Conservation (phyloP, 2,113 vertebrate genomes). For the Pantherophis guttatus region DNA sequence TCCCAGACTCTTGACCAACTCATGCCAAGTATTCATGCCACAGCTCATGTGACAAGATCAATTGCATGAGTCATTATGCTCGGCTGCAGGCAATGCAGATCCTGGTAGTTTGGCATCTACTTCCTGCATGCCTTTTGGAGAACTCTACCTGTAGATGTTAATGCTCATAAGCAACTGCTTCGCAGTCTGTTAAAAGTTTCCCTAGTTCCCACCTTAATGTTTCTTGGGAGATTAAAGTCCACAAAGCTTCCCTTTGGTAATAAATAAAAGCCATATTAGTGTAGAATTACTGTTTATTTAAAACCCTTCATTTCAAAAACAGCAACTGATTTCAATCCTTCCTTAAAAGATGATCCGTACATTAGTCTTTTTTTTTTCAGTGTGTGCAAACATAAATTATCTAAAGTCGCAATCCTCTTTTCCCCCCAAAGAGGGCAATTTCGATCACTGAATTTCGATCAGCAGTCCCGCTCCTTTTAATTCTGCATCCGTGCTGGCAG, state of each 20-base stretch:
- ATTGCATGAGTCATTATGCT: background rate
- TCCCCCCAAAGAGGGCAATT: background rate
- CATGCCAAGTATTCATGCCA: background rate
- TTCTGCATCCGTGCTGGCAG: background rate
- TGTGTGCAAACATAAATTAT: conserved; percentile 9
- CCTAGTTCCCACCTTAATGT: background rate
- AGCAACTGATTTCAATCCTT: background rate
- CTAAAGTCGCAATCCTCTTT: background rate
- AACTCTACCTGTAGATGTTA: background rate
- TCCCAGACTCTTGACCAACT: background rate
- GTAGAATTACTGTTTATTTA: conserved; percentile 19
- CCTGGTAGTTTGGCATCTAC: background rate
- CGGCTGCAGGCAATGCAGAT: background rate
- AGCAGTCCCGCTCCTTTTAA: background rate
- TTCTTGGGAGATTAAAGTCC: background rate
- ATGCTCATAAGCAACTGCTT: background rate
- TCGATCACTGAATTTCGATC: background rate
- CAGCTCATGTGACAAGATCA: background rate
- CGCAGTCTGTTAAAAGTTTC: background rate
- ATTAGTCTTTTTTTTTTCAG: background rate
- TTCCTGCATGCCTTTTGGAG: background rate
- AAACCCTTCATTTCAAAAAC: background rate
- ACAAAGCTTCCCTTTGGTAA: background rate
- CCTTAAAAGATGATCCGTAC: background rate
- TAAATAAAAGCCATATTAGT: background rate